Evolutionary conservation across 2,113 vertebrate species (phyloP), one percentile per base, ranked within the genome.

Genomic region (Alectura lathami): DNA sequence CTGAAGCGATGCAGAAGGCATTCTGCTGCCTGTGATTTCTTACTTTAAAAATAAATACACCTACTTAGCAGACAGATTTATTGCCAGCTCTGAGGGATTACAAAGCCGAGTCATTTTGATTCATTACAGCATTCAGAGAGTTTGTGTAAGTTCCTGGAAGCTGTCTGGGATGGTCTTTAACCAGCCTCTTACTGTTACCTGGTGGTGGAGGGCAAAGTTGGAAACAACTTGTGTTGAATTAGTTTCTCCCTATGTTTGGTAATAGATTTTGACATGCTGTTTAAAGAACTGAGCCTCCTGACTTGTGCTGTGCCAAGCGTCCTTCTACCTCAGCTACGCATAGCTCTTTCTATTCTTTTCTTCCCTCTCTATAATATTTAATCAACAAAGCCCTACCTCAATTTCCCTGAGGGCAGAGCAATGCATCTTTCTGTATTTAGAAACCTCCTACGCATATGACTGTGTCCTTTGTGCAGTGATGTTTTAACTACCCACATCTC

Each of bases 351-450:
- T 73, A 32, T 93, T 94, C 72, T 83, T 60, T 80, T 63, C 42
- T 51, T 83, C 34, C 17, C 83, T 96, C 73, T 34, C 81, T 78
- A 5, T 79, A 86, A 84, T 67, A 86, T 89, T 95, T 95, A 85
- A 95, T 77, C 86, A 91, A 95, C 86, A 97, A 91, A 97, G 91
- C 68, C 79, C 72, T 96, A 83, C 92, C 84, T 95, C 78, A 43
- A 10, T 86, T 89, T 94, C 94, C 95, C 92, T 0, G 81, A 88
- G 95, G 93, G 76, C 95, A 94, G 57, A 92, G 85, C 45, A 86
- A 91, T 96, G 92, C 86, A 90, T 93, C 87, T 95, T 93, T 93
- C 91, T 95, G 70, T 51, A 84, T 97, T 96, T 97, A 96, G 89
- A 92, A 96, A 88, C 91, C 96, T 88, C 87, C 92, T 87, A 92